phyloP scores from a whole-genome alignment of 1,140 invertebrate species.

The Habropoda laboriosa region DNA sequence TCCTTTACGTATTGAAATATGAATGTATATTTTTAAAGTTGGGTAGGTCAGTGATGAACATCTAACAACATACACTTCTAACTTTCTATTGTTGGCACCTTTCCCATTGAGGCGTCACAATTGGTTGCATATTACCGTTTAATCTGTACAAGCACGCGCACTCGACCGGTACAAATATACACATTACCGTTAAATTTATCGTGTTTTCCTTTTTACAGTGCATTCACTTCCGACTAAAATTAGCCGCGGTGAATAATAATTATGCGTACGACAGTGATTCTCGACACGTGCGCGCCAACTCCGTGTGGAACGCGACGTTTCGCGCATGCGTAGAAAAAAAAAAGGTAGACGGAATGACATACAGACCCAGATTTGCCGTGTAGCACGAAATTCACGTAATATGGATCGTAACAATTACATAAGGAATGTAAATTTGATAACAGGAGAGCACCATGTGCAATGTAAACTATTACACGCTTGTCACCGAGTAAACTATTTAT shows the following conservation, averaged over 20 bases:
- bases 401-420: not conserved
- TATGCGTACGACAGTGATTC: not conserved
- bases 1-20: not conserved
- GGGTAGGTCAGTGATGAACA: not conserved
- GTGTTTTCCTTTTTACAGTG: not conserved
- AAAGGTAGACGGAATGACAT: not conserved
- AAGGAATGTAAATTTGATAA: conserved; percentile 13
- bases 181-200: not conserved
- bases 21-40: not conserved
- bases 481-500: no score
- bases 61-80: not conserved
- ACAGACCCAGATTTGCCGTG: conserved; percentile 10
- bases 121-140: not conserved
- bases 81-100: not conserved
- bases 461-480: no score
- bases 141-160: no score
- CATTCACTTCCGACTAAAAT: conserved; percentile 34
- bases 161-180: not conserved
- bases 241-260: conserved; percentile 30
- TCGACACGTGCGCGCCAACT: conserved; percentile 6
- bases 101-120: no score
- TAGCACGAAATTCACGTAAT: not conserved
- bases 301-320: conserved; percentile 4
- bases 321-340: conserved; percentile 5
- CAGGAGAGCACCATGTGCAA: no score